phyloP scores from a whole-genome alignment of 2,797 vertebrate genomes.

The Podarcis siculus region DNA sequence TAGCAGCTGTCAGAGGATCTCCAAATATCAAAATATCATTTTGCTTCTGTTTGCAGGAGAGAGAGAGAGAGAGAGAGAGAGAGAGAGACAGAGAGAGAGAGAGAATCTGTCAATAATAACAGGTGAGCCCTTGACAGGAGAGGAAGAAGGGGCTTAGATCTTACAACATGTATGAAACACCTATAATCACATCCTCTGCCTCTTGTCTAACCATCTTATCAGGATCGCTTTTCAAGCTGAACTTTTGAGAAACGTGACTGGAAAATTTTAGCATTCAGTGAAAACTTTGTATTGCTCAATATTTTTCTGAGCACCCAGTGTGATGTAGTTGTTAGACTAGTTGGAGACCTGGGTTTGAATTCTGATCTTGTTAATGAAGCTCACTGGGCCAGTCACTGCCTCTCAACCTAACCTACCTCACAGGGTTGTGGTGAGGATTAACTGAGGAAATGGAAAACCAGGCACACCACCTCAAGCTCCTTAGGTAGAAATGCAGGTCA shows the following conservation, averaged over 20 bases:
- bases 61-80: background rate
- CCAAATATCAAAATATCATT: background rate
- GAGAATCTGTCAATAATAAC: background rate
- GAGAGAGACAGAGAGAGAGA: background rate
- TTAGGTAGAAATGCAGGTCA: background rate
- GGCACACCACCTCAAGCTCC: too few species aligned
- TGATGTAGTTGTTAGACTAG: too few species aligned
- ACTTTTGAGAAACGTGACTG: background rate
- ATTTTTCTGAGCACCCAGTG: background rate
- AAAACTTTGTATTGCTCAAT: background rate
- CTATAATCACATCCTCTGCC: too few species aligned
- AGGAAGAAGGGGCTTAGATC: background rate
- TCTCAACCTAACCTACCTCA: too few species aligned
- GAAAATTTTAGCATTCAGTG: too few species aligned
- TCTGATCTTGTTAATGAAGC: too few species aligned
- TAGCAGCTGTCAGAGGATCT: constrained; percentile 2
- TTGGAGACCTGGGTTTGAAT: too few species aligned
- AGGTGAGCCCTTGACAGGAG: background rate
- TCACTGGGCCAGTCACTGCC: too few species aligned
- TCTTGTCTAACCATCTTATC: background rate
- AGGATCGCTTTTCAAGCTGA: background rate
- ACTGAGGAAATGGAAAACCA: too few species aligned
- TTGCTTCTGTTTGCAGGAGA: background rate
- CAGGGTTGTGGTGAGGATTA: too few species aligned
- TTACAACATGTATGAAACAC: background rate